A percentile compares a stretch with the other conserved stretches of the same genome.
Evolutionary conservation across 2,888 invertebrate species (phyloP).

Genomic region (Heliconius charithonia): DNA sequence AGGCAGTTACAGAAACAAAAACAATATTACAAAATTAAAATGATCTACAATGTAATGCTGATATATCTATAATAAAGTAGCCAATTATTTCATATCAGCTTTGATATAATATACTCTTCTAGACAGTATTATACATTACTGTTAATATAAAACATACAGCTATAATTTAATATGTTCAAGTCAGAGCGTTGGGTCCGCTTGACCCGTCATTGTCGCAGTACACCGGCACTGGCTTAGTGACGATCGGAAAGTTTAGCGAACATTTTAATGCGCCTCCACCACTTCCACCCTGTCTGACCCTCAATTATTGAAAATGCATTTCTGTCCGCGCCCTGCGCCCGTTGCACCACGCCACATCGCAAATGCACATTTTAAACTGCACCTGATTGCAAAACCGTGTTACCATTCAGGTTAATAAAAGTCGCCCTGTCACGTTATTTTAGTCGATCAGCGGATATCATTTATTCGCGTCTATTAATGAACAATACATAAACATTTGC

Average conservation of each 20-base stretch:
- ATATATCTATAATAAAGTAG: background rate
- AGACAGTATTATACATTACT: background rate
- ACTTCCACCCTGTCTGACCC: constrained; percentile 77
- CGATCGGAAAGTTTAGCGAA: constrained; percentile 74
- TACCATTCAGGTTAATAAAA: constrained; percentile 72
- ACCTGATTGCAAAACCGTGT: constrained; percentile 82
- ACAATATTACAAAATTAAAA: background rate
- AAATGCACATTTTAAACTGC: constrained; percentile 84
- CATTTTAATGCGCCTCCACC: constrained; percentile 75
- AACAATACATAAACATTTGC: background rate
- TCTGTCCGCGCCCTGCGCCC: constrained; percentile 76
- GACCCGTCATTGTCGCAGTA: constrained; percentile 32
- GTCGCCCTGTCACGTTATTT: constrained; percentile 75
- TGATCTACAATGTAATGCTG: background rate
- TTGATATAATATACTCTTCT: background rate
- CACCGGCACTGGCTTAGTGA: constrained; percentile 40
- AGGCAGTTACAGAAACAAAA: background rate
- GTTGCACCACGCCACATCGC: constrained; percentile 67
- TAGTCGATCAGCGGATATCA: constrained; percentile 62
- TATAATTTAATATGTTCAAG: background rate
- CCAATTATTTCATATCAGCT: background rate
- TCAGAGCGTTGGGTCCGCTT: background rate
- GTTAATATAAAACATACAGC: background rate
- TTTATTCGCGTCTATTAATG: constrained; percentile 28
- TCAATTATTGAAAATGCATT: constrained; percentile 84